phyloP scores from a whole-genome alignment of 2,888 invertebrate species.

The Ligdia adustata region DNA sequence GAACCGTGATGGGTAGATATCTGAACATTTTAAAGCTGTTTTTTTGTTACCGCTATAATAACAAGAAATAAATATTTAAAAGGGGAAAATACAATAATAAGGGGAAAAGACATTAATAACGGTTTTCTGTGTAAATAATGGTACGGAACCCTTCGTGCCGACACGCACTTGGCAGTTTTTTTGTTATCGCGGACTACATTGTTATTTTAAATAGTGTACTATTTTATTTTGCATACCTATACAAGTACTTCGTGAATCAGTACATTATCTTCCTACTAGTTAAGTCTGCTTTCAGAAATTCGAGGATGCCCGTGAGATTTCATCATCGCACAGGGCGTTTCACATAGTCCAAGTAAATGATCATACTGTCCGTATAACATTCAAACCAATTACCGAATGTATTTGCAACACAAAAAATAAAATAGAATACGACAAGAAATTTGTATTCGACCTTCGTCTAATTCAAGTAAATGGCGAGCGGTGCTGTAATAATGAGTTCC shows the following conservation, averaged over 20 bases:
- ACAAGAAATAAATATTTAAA: too few relatives aligned
- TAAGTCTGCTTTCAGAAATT: constrained; percentile 57
- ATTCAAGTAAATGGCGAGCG: constrained; percentile 62
- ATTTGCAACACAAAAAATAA: constrained; percentile 60
- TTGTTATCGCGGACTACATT: too few relatives aligned
- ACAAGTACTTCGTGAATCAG: not conserved
- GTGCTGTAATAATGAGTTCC: constrained; percentile 67
- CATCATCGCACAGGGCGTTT: constrained; percentile 74
- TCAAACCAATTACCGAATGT: constrained; percentile 67
- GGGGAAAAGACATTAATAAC: too few relatives aligned
- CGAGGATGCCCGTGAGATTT: constrained; percentile 68
- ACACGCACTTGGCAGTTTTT: too few relatives aligned
- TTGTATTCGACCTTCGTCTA: constrained; percentile 69
- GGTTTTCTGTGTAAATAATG: too few relatives aligned
- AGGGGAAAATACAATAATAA: too few relatives aligned
- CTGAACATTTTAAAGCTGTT: too few relatives aligned
- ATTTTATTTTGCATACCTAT: too few relatives aligned
- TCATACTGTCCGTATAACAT: constrained; percentile 57
- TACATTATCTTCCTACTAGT: not conserved
- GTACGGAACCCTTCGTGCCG: too few relatives aligned
- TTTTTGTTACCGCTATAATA: too few relatives aligned
- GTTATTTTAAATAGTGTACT: too few relatives aligned
- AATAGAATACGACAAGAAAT: constrained; percentile 57
- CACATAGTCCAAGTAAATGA: constrained; percentile 48
- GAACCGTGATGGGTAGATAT: too few relatives aligned